Conservation (phyloP, 2,113 vertebrate species). For the Podocnemis expansa region DNA sequence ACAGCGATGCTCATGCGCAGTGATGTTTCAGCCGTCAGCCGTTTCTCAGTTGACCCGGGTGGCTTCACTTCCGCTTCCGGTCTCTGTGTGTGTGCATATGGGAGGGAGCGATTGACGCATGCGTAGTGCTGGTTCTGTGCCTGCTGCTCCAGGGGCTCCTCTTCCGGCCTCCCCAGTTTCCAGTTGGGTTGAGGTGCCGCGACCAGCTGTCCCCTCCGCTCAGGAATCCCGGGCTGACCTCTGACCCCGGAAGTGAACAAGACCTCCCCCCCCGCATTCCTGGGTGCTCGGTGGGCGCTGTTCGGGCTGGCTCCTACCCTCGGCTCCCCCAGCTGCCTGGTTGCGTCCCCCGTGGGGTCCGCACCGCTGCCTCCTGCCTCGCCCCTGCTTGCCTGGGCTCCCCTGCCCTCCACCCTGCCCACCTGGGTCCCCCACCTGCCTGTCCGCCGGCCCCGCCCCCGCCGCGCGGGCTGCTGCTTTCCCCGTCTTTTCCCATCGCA, state of each 20-base stretch:
- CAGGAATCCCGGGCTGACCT: slow-evolving; percentile 30
- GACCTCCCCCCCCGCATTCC: neutral
- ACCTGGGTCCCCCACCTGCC: no score
- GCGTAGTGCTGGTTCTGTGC: neutral
- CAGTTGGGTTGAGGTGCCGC: slow-evolving; percentile 11
- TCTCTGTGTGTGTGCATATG: neutral
- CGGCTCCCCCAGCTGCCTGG: neutral
- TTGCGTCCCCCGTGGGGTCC: neutral
- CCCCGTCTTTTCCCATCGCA: neutral
- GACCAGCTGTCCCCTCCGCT: neutral
- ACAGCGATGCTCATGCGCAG: neutral
- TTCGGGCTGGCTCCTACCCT: neutral
- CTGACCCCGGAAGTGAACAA: slow-evolving; percentile 61
- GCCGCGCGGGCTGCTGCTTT: neutral
- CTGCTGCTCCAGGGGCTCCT: slow-evolving; percentile 5
- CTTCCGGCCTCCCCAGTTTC: slow-evolving; percentile 70
- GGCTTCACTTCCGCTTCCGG: neutral
- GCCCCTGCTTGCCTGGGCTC: slow-evolving; percentile 11
- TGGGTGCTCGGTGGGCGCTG: neutral
- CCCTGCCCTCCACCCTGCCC: neutral
- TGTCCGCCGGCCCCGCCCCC: neutral
- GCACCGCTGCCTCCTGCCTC: neutral
- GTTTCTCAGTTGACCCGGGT: neutral
- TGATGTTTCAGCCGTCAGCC: neutral
- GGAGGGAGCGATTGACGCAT: neutral